Base-by-base conservation (phyloP, 2,888 invertebrate genomes). In the Polyommatus icarus region DNA sequence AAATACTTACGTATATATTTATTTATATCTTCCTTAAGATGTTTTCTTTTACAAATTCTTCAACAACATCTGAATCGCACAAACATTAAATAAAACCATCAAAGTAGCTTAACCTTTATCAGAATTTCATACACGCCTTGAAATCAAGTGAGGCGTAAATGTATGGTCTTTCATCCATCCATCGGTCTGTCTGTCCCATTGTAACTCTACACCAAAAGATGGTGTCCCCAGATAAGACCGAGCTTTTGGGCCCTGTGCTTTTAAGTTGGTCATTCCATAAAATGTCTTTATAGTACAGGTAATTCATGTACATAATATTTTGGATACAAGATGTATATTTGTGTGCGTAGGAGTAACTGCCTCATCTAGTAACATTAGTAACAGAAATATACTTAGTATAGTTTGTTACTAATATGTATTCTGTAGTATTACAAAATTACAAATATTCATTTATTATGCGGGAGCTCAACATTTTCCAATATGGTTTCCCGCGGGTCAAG, bases 171-270 rank as follows among this genome's bases (percentile, higher is more conserved):
- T 81, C 80, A 86, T 87, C 87, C 85, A 86, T 84, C 81, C 67
- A 32, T 67, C 67, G 67, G 67, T 84, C 84, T 85, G 84, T 82
- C 82, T 81, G 88, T 87, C 85, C 86, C 85, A 84, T 87, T 87
- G 91, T 91, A 91, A 91, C 87, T 84, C 82, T 85, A 91, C 87
- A 91, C 91, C 87, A 78, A 83, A 81, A 87, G 91, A 91, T 91
- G 85, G 87, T 87, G 87, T 88, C 87, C 86, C 82, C 78, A 86
- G 91, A 91, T 91, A 91, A 89, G 82, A 85, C 87, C 89, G 88
- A 84, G 82, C 83, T 82, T 83, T 83, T 84, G 84, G 82, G 84
- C 83, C 81, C 67, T 79, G 77, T 76, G 81, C 84, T 80, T 85
- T 86, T 86, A 86, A 75, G 85, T 85, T 87, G 84, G 83, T 81